Evolutionary conservation across 1,140 invertebrate species (phyloP).

Genomic region (Tigriopus japonicus): DNA sequence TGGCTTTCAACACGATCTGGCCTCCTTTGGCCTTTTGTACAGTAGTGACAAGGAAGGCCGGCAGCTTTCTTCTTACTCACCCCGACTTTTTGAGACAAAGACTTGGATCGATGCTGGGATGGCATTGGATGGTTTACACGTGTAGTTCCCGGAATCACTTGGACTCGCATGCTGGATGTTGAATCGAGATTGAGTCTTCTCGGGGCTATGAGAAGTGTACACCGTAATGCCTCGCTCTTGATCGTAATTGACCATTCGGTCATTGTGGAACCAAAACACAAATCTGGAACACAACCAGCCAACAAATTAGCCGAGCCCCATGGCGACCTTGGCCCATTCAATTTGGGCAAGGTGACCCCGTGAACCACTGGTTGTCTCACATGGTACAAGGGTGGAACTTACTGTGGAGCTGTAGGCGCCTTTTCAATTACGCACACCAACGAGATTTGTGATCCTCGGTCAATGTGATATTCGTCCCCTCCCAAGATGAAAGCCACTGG

Average conservation of each 20-base stretch:
- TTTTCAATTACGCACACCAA: conserved; percentile 68
- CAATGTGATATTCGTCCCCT: conserved; percentile 67
- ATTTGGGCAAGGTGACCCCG: too few relatives aligned
- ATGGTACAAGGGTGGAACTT: background rate
- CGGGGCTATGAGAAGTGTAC: conserved; percentile 18
- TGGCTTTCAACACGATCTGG: too few relatives aligned
- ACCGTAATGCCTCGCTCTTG: conserved; percentile 44
- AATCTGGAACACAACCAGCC: conserved; percentile 19
- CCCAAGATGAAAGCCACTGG: conserved; percentile 66
- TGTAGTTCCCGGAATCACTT: conserved; percentile 25
- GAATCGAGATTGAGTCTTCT: conserved; percentile 15
- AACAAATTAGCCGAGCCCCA: too few relatives aligned
- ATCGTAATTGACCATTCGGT: conserved; percentile 80
- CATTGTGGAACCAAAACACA: conserved; percentile 50
- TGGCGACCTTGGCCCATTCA: too few relatives aligned
- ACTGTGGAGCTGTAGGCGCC: background rate
- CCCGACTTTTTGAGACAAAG: conserved; percentile 21
- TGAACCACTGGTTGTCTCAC: too few relatives aligned
- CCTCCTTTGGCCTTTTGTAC: too few relatives aligned
- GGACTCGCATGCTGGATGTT: conserved; percentile 19
- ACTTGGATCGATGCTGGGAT: conserved; percentile 21
- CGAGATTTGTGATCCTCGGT: conserved; percentile 68
- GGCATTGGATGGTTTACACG: conserved; percentile 23
- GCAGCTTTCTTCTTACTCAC: too few relatives aligned
- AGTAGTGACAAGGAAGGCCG: too few relatives aligned